A percentile compares a stretch with the other conserved stretches of the same genome.
Conservation (phyloP, 2,797 vertebrate species). For the Esox lucius region DNA sequence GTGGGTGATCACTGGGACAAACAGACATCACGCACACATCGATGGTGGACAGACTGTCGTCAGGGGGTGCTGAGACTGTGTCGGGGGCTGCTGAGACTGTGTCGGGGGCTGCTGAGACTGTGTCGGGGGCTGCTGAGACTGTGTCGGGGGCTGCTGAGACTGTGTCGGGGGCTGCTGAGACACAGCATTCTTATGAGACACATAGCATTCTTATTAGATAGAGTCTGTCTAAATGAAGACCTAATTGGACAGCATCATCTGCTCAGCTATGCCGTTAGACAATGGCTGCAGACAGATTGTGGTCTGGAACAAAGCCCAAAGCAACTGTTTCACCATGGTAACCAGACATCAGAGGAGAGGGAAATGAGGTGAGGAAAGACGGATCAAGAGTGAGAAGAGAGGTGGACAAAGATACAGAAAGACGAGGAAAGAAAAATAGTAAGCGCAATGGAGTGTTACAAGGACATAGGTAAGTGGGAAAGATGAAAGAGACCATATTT, state of each 20-base stretch:
- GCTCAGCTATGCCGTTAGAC: conserved; percentile 31
- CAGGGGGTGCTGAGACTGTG: too few species aligned
- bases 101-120: too few species aligned
- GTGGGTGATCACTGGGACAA: too few species aligned
- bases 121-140: too few species aligned
- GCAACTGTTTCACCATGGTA: conserved; percentile 53
- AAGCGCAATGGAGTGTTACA: conserved; percentile 2
- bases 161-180: too few species aligned
- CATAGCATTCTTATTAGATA: conserved; percentile 45
- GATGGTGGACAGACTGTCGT: too few species aligned
- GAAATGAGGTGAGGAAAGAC: conserved; percentile 46
- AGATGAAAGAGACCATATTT: too few species aligned
- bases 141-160: too few species aligned
- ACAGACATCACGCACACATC: too few species aligned
- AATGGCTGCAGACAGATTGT: conserved; percentile 31
- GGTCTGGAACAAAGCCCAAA: conserved; percentile 32
- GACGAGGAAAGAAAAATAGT: conserved; percentile 43
- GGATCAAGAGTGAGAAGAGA: conserved; percentile 1
- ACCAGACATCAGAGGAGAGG: conserved; percentile 57
- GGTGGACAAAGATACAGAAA: conserved; percentile 22
- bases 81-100: too few species aligned
- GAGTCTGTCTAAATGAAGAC: conserved; percentile 36
- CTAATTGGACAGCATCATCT: conserved; percentile 57
- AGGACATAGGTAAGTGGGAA: conserved; percentile 21
- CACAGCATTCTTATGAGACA: too few species aligned